Base-by-base conservation (phyloP, 2,888 invertebrate species). In the Coecobrya sp. region DNA sequence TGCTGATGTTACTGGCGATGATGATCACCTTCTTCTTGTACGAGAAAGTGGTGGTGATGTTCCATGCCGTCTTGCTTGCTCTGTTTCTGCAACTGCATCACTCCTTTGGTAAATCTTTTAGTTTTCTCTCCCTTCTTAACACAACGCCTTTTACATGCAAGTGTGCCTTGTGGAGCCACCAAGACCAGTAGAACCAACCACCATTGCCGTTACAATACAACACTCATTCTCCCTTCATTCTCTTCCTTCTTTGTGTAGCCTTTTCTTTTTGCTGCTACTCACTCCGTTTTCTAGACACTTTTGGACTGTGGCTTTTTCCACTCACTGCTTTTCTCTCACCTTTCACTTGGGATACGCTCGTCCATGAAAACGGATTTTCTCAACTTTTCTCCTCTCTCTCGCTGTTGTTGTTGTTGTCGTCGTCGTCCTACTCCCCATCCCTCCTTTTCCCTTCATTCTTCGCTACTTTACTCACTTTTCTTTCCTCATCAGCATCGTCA, bases 271-370 rank as follows among this genome's bases (percentile, higher is more conserved):
- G 30, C 45, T 59, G 65, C 79, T 22, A 30, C 79, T 62, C 73
- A 42, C 49, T 36, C 59, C 36, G n/a, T 19, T 76, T 79, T 55
- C 5, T 87, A 79, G 59, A 76, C 87, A 76, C 79, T 84, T 84
- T 86, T 85, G 90, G 90, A 90, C 85, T 90, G 90, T 90, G 90
- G 90, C 90, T 90, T 90, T 89, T 90, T 90, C 86, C 90, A 90
- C 90, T 90, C 86, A 86, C 76, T 90, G 90, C 85, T 27, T 86
- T 90, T 90, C 90, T 90, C 90, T 90, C 90, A 90, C 90, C 90
- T 90, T 90, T 90, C 86, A 90, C 90, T 86, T 65, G 86, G 90
- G 76, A 86, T 76, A 90, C 85, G 49, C 68, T 90, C 85, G 90
- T 86, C 90, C 90, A 73, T 90, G 90, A 90, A 90, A 90, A 86